phyloP scores from a whole-genome alignment of 2,113 vertebrate species.

The Prietella phreatophila region DNA sequence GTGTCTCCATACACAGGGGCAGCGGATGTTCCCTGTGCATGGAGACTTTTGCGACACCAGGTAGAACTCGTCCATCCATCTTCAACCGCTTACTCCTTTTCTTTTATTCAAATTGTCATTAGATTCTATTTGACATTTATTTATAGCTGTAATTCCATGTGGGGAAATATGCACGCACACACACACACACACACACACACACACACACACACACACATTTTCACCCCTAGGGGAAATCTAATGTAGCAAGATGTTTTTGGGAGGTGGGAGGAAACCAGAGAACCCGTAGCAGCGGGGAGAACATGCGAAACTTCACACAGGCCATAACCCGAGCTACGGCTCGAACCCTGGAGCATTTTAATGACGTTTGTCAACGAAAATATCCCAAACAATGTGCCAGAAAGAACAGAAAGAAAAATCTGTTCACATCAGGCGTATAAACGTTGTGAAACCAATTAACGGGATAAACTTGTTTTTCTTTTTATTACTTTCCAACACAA shows the following conservation, averaged over 20 bases:
- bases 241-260: neutral
- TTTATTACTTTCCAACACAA: constrained; percentile 11
- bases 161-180: neutral
- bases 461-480: neutral
- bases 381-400: neutral
- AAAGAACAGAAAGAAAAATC: neutral
- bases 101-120: neutral
- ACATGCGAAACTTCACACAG: neutral
- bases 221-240: neutral
- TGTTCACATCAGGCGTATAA: neutral
- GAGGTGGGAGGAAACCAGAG: constrained; percentile 2
- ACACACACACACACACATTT: neutral
- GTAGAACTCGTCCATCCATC: too few species aligned
- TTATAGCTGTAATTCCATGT: neutral
- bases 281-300: neutral
- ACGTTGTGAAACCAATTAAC: neutral
- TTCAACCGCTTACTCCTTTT: too few species aligned
- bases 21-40: too few species aligned
- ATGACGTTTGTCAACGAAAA: neutral
- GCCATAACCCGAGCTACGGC: neutral
- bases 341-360: neutral
- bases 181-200: neutral
- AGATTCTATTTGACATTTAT: neutral
- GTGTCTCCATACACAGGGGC: too few species aligned
- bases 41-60: too few species aligned